Base-by-base conservation (phyloP, 2,888 invertebrate genomes). In the Coelopa pilipes region DNA sequence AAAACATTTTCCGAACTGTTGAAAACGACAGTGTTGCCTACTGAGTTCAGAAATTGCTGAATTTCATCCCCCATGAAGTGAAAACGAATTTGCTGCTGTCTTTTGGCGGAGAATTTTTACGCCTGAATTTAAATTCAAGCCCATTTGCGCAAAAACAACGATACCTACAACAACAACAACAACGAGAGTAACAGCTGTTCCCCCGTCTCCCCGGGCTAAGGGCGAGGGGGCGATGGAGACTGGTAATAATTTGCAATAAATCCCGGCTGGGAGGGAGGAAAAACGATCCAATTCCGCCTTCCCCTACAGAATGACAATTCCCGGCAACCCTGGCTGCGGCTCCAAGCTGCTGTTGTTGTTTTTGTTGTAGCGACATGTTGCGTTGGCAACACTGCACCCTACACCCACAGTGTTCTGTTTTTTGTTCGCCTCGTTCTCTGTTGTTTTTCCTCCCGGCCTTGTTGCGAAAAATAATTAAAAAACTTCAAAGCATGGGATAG, bases 291-390 rank as follows among this genome's bases (percentile, higher is more conserved):
- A 1, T 53, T 53, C 15, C 53, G 53, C 53, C 21, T 15, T 34
- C 21, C 3, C 34, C 17, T 10, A 21, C 10, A 11, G 13, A 34
- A 13, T 60, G 60, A 17, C 34, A 34, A 60, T 60, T 21, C 21
- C 5, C 21, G 19, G 66, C 66, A 66, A 50, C 60, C 10, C 60
- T 21, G 66, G 12, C 50, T 19, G 45, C 15, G 45, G n/a, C 45
- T 63, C 15, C n/a, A 63, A 45, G 4, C 60, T 53, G 60, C 60
- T 66, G 55, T 17, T 7, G 34, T 34, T 34, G 7, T 34, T 34
- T 2, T 34, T 21, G 62, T 17, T 47, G 57, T 62, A 72, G 77
- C 77, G 77, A 81, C 82, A 80, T 82, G 82, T 82, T 81, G 82
- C 78, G 50, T 46, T 72, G 67, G 75, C 79, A 66, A 66, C 66